phyloP scores from a whole-genome alignment of 2,797 vertebrate species.

The Rhinoraja longicauda region DNA sequence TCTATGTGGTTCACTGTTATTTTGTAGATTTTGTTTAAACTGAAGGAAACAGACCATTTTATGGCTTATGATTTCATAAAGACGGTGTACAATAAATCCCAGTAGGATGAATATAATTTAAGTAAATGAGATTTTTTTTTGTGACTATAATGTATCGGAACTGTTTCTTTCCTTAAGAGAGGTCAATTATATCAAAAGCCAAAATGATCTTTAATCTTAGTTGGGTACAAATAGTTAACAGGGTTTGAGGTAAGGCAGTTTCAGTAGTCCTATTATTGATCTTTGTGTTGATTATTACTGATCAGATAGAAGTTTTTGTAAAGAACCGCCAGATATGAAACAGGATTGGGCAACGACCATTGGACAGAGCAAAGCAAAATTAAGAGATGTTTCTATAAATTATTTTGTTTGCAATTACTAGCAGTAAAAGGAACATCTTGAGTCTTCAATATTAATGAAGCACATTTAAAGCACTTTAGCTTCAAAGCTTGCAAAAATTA shows the following conservation, averaged over 20 bases:
- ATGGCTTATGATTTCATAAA: not conserved
- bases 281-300: not conserved
- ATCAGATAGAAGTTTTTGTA: not conserved
- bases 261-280: not conserved
- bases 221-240: not conserved
- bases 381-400: not conserved
- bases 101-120: not conserved
- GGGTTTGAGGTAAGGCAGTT: not conserved
- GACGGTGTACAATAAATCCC: not conserved
- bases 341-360: not conserved
- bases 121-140: not conserved
- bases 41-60: not conserved
- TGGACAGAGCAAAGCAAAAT: not conserved
- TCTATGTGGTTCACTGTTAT: not conserved
- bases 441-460: not conserved
- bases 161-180: not conserved
- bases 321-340: not conserved
- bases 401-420: not conserved
- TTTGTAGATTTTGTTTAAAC: not conserved
- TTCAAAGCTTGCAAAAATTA: slow-evolving; percentile 16
- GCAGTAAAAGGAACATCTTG: not conserved
- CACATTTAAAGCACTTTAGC: not conserved
- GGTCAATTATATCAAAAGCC: not conserved
- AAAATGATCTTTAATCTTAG: not conserved
- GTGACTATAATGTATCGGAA: not conserved